phyloP scores from a whole-genome alignment of 2,797 vertebrate species.

The Melanotaenia parkinsoni region DNA sequence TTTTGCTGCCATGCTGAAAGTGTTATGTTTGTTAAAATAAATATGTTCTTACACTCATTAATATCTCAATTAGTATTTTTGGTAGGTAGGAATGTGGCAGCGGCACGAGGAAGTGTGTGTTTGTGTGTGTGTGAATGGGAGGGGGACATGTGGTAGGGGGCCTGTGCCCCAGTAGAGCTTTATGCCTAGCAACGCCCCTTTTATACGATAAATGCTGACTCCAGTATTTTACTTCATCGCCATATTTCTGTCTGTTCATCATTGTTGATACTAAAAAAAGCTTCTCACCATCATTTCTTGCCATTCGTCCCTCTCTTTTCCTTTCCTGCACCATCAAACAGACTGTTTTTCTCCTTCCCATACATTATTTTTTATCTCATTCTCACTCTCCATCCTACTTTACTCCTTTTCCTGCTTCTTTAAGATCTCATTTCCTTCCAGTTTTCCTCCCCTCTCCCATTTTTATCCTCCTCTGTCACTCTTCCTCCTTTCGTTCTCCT shows the following conservation, averaged over 20 bases:
- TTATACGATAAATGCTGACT: neutral
- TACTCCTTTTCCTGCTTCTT: neutral
- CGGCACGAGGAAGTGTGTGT: too few relatives aligned
- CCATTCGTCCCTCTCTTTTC: neutral
- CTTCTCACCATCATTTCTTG: too few relatives aligned
- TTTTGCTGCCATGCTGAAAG: too few relatives aligned
- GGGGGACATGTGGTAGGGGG: too few relatives aligned
- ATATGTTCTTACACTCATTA: too few relatives aligned
- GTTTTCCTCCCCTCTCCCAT: neutral
- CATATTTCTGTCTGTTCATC: conserved; percentile 3
- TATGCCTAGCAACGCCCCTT: too few relatives aligned
- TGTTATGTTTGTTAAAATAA: too few relatives aligned
- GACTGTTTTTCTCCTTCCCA: neutral
- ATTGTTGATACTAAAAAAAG: neutral
- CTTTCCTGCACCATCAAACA: neutral
- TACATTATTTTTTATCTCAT: neutral
- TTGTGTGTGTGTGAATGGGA: too few relatives aligned
- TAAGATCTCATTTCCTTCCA: neutral
- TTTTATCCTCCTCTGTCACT: conserved; percentile 19
- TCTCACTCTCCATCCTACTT: neutral
- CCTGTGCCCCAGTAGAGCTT: too few relatives aligned
- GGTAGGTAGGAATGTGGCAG: too few relatives aligned
- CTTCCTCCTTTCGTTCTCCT: conserved; percentile 56
- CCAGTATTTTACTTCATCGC: conserved; percentile 1
- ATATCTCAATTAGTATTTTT: too few relatives aligned